Evolutionary conservation across 2,888 invertebrate species (phyloP).

Genomic region (Apotomis betuletana): DNA sequence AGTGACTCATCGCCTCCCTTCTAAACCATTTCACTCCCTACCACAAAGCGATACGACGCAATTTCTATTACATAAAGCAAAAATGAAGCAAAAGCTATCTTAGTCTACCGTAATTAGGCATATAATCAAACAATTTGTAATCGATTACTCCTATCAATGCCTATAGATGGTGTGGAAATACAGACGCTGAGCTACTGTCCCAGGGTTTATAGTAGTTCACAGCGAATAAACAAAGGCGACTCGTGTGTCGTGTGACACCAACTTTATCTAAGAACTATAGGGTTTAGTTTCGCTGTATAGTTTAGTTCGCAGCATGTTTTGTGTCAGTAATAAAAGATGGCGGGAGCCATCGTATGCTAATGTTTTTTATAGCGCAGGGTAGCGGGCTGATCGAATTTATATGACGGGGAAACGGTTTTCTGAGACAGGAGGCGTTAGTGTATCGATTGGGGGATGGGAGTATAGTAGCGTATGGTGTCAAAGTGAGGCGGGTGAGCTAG

Average conservation of each 20-base stretch:
- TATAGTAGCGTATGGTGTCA: constrained; percentile 40
- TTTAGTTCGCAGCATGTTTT: constrained; percentile 54
- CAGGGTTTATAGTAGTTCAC: constrained; percentile 49
- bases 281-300: constrained; percentile 55
- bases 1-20: constrained; percentile 43
- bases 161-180: constrained; percentile 50
- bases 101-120: constrained; percentile 66
- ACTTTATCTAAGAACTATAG: constrained; percentile 52
- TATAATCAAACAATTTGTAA: constrained; percentile 68
- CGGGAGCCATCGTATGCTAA: constrained; percentile 63
- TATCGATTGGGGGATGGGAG: constrained; percentile 47
- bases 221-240: constrained; percentile 45
- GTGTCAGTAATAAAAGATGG: constrained; percentile 65
- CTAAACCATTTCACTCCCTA: constrained; percentile 52
- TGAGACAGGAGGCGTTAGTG: constrained; percentile 51
- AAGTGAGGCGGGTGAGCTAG: constrained; percentile 1
- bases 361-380: constrained; percentile 63
- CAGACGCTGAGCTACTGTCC: constrained; percentile 48
- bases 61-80: constrained; percentile 50
- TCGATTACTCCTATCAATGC: constrained; percentile 58
- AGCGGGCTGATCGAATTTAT: constrained; percentile 65
- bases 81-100: constrained; percentile 62
- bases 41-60: constrained; percentile 54
- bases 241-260: constrained; percentile 44
- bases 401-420: constrained; percentile 55